phyloP scores from a whole-genome alignment of 2,888 invertebrate genomes.

The Caenorhabditis wallacei region DNA sequence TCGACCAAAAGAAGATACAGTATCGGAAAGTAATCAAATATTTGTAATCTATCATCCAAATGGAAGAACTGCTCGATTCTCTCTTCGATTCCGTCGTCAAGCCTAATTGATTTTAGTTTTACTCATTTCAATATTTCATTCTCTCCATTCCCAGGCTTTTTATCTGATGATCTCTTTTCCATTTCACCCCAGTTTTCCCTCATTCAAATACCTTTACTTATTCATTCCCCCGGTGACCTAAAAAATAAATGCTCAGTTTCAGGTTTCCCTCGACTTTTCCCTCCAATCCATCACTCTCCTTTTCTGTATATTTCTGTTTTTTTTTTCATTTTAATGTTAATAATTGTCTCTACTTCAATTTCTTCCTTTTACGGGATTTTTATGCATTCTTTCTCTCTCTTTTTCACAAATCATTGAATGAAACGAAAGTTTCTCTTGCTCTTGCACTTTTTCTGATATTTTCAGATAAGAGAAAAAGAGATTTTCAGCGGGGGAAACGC shows the following conservation, averaged over 20 bases:
- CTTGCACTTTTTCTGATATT: constrained; percentile 13
- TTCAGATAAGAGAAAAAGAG: constrained; percentile 9
- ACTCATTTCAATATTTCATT: constrained; percentile 2
- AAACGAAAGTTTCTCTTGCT: constrained; percentile 6
- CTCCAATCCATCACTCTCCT: neutral
- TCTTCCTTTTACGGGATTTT: constrained; percentile 32
- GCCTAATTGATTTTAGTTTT: constrained; percentile 43
- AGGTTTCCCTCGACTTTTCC: constrained; percentile 6
- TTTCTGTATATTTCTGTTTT: constrained; percentile 55
- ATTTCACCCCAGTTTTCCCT: constrained; percentile 2
- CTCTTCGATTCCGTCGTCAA: constrained; percentile 81
- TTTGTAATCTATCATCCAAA: constrained; percentile 83
- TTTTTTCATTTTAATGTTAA: constrained; percentile 19
- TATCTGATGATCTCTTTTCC: constrained; percentile 36
- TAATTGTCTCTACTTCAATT: constrained; percentile 34
- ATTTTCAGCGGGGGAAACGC: constrained; percentile 16
- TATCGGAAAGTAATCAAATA: constrained; percentile 82
- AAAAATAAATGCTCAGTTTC: constrained; percentile 44
- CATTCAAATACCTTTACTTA: constrained; percentile 13
- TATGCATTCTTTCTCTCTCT: constrained; percentile 26
- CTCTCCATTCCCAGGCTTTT: constrained; percentile 42
- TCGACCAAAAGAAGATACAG: constrained; percentile 82
- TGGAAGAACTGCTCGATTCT: constrained; percentile 82
- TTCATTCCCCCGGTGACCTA: constrained; percentile 51
- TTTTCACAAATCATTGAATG: constrained; percentile 10